Evolutionary conservation across 1,140 invertebrate species (phyloP).

Genomic region (Halesus radiatus): DNA sequence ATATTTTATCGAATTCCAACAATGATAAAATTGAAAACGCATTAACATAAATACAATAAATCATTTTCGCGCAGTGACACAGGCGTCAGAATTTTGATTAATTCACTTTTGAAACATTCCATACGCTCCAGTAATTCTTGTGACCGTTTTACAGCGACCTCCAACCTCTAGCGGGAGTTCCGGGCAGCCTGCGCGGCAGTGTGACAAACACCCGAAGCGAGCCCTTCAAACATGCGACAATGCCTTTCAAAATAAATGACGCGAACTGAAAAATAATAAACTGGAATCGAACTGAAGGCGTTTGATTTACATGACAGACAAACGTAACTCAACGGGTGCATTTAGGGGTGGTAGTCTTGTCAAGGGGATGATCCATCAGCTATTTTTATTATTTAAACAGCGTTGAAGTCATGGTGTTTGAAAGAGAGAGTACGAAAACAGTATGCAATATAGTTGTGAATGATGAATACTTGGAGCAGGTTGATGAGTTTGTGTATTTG

Average conservation of each 20-base stretch:
- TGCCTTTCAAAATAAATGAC: slow-evolving; percentile 42
- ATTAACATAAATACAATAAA: slow-evolving; percentile 26
- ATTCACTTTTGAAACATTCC: slow-evolving; percentile 24
- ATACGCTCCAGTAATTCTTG: slow-evolving; percentile 9
- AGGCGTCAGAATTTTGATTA: slow-evolving; percentile 27
- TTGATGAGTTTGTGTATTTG: too few species aligned
- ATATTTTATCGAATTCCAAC: background rate
- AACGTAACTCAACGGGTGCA: slow-evolving; percentile 34
- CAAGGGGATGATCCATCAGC: background rate
- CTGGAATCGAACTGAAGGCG: slow-evolving; percentile 24
- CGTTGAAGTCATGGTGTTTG: too few species aligned
- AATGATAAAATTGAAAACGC: slow-evolving; percentile 15
- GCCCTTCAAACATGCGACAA: slow-evolving; percentile 25
- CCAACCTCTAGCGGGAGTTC: background rate
- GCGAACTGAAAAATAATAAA: slow-evolving; percentile 50
- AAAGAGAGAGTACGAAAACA: too few species aligned
- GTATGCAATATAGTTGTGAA: too few species aligned
- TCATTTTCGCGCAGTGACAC: slow-evolving; percentile 32
- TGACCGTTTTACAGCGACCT: background rate
- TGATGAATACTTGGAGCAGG: too few species aligned
- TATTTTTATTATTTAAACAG: background rate
- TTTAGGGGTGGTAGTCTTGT: background rate
- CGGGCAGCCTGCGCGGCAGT: background rate
- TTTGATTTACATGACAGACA: slow-evolving; percentile 52
- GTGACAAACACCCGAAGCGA: background rate